phyloP scores from a whole-genome alignment of 2,888 invertebrate genomes.

The Atrina japonica region DNA sequence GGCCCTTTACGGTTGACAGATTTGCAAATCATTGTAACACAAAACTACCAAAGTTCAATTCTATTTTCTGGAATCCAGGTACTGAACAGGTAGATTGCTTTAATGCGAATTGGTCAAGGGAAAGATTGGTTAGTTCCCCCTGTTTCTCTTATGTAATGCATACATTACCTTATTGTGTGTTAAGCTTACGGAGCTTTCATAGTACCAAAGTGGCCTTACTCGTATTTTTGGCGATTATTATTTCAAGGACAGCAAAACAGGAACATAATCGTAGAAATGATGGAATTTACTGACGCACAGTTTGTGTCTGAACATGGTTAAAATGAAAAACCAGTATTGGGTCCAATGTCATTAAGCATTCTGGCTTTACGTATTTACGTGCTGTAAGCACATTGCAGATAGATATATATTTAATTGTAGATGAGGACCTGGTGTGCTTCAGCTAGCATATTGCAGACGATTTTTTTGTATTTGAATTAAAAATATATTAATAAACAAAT shows the following conservation, averaged over 20 bases:
- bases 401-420: too few relatives aligned
- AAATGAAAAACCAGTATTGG: conserved; percentile 2
- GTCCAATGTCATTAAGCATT: background rate
- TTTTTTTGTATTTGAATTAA: too few relatives aligned
- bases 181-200: conserved; percentile 5
- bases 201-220: conserved; percentile 12
- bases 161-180: background rate
- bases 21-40: conserved; percentile 24
- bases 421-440: too few relatives aligned
- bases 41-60: conserved; percentile 24
- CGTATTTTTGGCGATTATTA: conserved; percentile 20
- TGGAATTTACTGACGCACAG: conserved; percentile 17
- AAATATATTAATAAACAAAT: too few relatives aligned
- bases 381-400: too few relatives aligned
- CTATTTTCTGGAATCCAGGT: conserved; percentile 9
- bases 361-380: conserved; percentile 1
- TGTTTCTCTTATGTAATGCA: background rate
- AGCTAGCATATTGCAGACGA: background rate
- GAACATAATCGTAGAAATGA: background rate
- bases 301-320: conserved; percentile 4
- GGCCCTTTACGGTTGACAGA: conserved; percentile 10
- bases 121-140: conserved; percentile 25
- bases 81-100: conserved; percentile 7
- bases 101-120: conserved; percentile 4
- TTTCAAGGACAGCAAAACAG: background rate